Evolutionary conservation across 2,888 invertebrate species (phyloP).

Genomic region (Pristionchus fissidentatus): DNA sequence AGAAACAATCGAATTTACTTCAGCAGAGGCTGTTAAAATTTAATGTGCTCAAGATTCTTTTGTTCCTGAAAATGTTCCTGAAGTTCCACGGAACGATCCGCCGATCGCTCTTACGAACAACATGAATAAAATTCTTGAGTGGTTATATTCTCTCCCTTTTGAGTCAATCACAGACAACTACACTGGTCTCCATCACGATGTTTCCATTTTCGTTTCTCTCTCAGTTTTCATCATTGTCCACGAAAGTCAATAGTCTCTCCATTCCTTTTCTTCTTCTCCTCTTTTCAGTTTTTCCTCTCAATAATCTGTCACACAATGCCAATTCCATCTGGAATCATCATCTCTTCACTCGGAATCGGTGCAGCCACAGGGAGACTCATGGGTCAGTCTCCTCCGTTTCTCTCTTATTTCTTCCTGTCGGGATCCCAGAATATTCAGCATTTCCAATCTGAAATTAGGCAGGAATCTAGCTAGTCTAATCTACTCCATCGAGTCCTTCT

Average conservation of each 20-base stretch:
- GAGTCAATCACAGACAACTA: slow-evolving; percentile 6
- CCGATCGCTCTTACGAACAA: too few relatives aligned
- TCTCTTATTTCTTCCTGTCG: neutral
- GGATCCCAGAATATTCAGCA: too few relatives aligned
- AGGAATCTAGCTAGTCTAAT: too few relatives aligned
- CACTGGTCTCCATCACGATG: slow-evolving; percentile 29
- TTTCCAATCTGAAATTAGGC: too few relatives aligned
- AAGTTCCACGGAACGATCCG: too few relatives aligned
- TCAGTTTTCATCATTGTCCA: slow-evolving; percentile 32
- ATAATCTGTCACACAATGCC: slow-evolving; percentile 32
- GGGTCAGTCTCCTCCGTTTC: neutral
- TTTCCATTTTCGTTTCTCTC: neutral
- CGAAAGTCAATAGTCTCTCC: neutral
- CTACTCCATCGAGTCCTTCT: too few relatives aligned
- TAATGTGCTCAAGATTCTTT: too few relatives aligned
- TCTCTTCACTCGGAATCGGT: slow-evolving; percentile 33
- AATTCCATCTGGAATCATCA: slow-evolving; percentile 35
- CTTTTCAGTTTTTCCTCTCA: slow-evolving; percentile 20
- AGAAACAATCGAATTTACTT: neutral
- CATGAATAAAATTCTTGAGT: too few relatives aligned
- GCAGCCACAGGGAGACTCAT: slow-evolving; percentile 1
- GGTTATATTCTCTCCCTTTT: neutral
- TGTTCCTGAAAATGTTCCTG: too few relatives aligned
- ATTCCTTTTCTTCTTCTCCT: neutral
- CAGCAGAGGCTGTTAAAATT: neutral